Evolutionary conservation across 37 sponge, comb jelly and placozoan genomes (phyloP).

Genomic region (Halichondria panicea): DNA sequence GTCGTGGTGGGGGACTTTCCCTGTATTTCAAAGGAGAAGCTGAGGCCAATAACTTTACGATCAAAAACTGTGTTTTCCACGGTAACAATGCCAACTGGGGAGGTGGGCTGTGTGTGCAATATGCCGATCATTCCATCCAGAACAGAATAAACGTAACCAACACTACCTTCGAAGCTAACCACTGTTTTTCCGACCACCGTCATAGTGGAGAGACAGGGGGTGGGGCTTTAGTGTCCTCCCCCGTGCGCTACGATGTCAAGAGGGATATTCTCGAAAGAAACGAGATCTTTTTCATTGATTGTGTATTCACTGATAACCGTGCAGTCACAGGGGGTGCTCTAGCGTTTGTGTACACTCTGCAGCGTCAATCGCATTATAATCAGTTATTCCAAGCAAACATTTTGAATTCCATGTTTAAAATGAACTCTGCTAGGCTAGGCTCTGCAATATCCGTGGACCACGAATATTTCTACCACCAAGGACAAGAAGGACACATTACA

Average conservation of each 20-base stretch:
- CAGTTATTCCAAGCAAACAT: too few relatives aligned
- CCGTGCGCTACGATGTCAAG: too few relatives aligned
- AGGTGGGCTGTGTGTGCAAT: constrained; percentile 45
- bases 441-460: not conserved
- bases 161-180: constrained; percentile 6
- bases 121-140: constrained; percentile 3
- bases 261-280: not conserved
- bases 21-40: constrained; percentile 45
- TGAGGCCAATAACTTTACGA: constrained; percentile 15
- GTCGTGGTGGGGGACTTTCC: constrained; percentile 64
- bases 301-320: not conserved
- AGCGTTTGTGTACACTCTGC: constrained; percentile 7
- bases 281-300: not conserved
- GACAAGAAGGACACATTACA: not conserved
- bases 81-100: constrained; percentile 50
- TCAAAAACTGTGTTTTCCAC: constrained; percentile 33
- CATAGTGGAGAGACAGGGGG: too few relatives aligned
- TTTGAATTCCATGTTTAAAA: too few relatives aligned
- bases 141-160: constrained; percentile 13
- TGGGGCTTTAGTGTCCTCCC: too few relatives aligned
- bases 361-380: too few relatives aligned
- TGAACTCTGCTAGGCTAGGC: too few relatives aligned
- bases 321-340: constrained; percentile 51
- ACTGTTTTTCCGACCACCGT: too few relatives aligned
- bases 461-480: constrained; percentile 19